Base-by-base conservation (phyloP, 2,113 vertebrate species). In the Lynx canadensis region DNA sequence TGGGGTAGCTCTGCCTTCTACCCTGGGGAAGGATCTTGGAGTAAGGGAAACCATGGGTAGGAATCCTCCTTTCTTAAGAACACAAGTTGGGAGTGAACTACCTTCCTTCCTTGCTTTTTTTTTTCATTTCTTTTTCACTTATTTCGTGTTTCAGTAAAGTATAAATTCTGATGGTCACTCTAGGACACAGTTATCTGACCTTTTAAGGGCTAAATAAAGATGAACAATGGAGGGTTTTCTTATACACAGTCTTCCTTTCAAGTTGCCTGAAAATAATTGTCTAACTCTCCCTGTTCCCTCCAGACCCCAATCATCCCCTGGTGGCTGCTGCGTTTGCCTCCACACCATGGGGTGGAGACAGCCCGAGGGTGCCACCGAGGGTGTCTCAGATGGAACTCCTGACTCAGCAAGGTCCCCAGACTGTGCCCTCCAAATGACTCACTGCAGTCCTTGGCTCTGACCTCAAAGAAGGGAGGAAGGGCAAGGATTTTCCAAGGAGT, bases 171-270 rank as follows among this genome's bases (percentile, higher is more conserved):
- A 65, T 41, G 76, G 69, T 80, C n/a, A 80, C 29, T 18, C 1
- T 65, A 16, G 14, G 41, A 55, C 33, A 55, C 57, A 60, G 31
- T 48, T 80, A 19, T 66, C 25, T 89, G 65, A 6, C 11, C 65
- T 80, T 94, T 89, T 80, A 80, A 95, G 50, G 27, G n/a, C 41
- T 78, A 12, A 81, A 63, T 50, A 82, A 69, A 78, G 73, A 81
- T 7, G 14, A 82, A 71, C 31, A 69, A 82, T 2, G 5, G 52
- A 91, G 29, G 14, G 45, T 27, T 63, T 19, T 36, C 45, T 60
- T 81, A 29, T 3, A 25, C 0, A 14, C 65, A 66, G 60, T 27
- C n/a, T 63, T 63, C 18, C 27, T 88, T 81, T 65, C 13, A 31
- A 60, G 50, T 41, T 71, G 41, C 25, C 80, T 65, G 78, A 93